Base-by-base conservation (phyloP, 2,888 invertebrate genomes). In the Hyalella azteca region DNA sequence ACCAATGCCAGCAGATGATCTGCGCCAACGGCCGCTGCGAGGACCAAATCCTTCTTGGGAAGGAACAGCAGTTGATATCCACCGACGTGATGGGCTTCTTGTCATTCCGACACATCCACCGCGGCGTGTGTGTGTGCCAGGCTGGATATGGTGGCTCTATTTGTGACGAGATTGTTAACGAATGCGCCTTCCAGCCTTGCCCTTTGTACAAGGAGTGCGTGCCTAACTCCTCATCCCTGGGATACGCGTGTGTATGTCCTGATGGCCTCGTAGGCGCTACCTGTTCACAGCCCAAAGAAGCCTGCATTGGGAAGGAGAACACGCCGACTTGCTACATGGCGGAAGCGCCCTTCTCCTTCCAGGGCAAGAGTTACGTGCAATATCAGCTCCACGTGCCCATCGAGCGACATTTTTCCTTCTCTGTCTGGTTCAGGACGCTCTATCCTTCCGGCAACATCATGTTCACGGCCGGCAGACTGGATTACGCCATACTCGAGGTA, bases 391-490 rank as follows among this genome's bases (percentile, higher is more conserved):
- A 78, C 11, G 77, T 85, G 40, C 81, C 86, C 2, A 91, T 93
- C 77, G 92, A 92, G 83, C 91, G 92, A 85, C 89, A 90, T 48
- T 89, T 84, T 45, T 75, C 82, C n/a, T 90, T 97, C 85, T 91
- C 91, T 85, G 89, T 96, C 79, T 92, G 94, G 79, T 88, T 98
- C 86, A 91, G 95, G 85, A 97, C 97, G n/a, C 91, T 93, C 82
- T 92, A 94, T 88, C 91, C 92, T 36, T 93, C 94, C 40, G 97
- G 96, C 76, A 94, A 93, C 86, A 89, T 98, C 50, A 92, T 96
- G 91, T 93, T 93, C 88, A 93, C 93, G 3, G 91, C 93, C 78
- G 97, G 97, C 0, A 92, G 93, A 87, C 91, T 95, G 73, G 98
- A 98, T 88, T 96, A 94, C 88, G 95, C 95, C 86, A 92, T 94